A percentile compares a stretch with the other conserved stretches of the same genome.
Evolutionary conservation across 92 coral and sea anemone genomes (phyloP).

Genomic region (Palythoa caribaeorum): DNA sequence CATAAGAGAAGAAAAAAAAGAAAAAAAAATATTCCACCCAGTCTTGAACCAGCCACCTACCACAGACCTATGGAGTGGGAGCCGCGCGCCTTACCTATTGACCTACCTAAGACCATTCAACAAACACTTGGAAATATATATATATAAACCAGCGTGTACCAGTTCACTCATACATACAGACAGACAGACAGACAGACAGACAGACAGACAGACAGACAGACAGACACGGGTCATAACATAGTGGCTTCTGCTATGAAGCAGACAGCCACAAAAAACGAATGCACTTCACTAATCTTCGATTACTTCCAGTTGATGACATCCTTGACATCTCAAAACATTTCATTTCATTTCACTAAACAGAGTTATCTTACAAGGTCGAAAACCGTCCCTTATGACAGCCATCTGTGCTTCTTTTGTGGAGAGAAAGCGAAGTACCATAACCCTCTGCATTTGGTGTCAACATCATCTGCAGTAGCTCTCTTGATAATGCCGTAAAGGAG

Average conservation of each 20-base stretch:
- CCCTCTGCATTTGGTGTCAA: conserved; percentile 50
- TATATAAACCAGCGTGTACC: too few species aligned
- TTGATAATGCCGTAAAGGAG: conserved; percentile 33
- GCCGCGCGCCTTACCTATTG: too few species aligned
- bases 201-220: neutral
- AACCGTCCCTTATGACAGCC: conserved; percentile 47
- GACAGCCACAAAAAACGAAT: neutral
- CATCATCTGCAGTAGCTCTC: conserved; percentile 58
- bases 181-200: too few species aligned
- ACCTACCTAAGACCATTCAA: too few species aligned
- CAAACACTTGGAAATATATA: too few species aligned
- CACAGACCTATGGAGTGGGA: too few species aligned
- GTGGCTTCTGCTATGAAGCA: neutral
- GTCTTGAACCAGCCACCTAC: too few species aligned
- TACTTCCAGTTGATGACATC: conserved; percentile 12
- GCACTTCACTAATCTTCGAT: neutral
- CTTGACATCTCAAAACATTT: conserved; percentile 40
- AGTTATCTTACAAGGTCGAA: conserved; percentile 45
- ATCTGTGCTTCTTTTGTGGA: conserved; percentile 69
- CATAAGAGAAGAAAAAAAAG: too few species aligned
- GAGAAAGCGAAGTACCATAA: conserved; percentile 35
- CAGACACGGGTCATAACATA: neutral
- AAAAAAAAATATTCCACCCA: too few species aligned
- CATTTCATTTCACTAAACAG: conserved; percentile 6
- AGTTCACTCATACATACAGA: too few species aligned